Conservation (phyloP, 2,888 invertebrate species). For the Cheilosia grossa region DNA sequence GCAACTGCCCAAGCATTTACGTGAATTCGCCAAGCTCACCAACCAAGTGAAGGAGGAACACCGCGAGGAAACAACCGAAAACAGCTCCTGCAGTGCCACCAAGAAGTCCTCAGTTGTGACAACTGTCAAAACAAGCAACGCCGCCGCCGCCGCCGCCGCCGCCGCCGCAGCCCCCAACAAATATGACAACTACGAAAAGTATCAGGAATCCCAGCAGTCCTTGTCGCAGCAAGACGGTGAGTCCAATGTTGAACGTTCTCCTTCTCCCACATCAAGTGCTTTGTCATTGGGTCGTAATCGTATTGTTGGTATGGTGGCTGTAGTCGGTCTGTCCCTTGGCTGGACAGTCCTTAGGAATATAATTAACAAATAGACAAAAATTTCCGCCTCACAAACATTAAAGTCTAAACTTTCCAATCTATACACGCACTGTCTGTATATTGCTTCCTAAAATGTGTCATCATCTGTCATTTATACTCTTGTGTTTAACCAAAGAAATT, state of each 20-base stretch:
- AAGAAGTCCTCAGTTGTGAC: constrained; percentile 80
- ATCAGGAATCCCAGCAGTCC: constrained; percentile 36
- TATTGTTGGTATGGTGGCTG: constrained; percentile 80
- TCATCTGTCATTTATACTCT: constrained; percentile 20
- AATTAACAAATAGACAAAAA: constrained; percentile 76
- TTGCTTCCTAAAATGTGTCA: constrained; percentile 1
- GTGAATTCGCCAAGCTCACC: constrained; percentile 88
- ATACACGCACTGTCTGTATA: constrained; percentile 34
- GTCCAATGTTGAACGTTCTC: constrained; percentile 79
- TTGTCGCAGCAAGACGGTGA: constrained; percentile 83
- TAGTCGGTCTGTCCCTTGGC: constrained; percentile 80
- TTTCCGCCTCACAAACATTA: constrained; percentile 63
- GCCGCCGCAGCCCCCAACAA: not conserved
- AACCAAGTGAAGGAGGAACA: constrained; percentile 79
- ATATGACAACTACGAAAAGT: constrained; percentile 31
- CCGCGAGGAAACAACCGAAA: constrained; percentile 78
- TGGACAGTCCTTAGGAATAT: constrained; percentile 79
- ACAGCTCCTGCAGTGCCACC: constrained; percentile 79
- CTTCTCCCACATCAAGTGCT: constrained; percentile 61
- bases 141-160: too few species aligned
- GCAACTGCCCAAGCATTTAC: constrained; percentile 90
- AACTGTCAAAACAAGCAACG: constrained; percentile 78
- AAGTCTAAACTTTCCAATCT: constrained; percentile 24
- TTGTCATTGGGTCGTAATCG: constrained; percentile 83
- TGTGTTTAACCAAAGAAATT: constrained; percentile 43